Conservation (phyloP, 2,888 invertebrate species). For the Mesorhabditis spiculigera region DNA sequence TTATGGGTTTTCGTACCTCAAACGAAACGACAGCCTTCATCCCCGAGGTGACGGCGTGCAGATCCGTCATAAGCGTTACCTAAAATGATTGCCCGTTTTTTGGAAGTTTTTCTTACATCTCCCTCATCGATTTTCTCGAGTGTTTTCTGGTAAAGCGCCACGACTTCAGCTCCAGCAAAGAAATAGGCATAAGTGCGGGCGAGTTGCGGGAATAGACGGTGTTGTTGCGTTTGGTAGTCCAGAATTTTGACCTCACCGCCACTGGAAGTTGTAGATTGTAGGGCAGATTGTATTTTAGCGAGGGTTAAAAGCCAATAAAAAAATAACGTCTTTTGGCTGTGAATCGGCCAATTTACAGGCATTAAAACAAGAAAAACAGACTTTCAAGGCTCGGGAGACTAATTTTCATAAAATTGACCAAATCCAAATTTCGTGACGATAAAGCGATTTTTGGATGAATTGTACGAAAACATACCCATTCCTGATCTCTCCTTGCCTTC, state of each 20-base stretch:
- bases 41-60: slow-evolving; percentile 87
- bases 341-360: neutral
- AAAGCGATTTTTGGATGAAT: neutral
- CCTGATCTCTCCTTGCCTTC: slow-evolving; percentile 82
- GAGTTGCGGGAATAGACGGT: slow-evolving; percentile 77
- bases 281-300: too few relatives aligned
- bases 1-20: slow-evolving; percentile 62
- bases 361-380: too few relatives aligned
- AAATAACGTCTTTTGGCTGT: too few relatives aligned
- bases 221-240: slow-evolving; percentile 89
- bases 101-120: too few relatives aligned
- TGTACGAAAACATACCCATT: slow-evolving; percentile 67
- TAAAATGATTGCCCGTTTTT: too few relatives aligned
- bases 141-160: slow-evolving; percentile 23
- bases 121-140: slow-evolving; percentile 20
- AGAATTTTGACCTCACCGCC: slow-evolving; percentile 83
- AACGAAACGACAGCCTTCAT: slow-evolving; percentile 82
- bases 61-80: slow-evolving; percentile 63
- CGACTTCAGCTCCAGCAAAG: slow-evolving; percentile 61
- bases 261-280: slow-evolving; percentile 61
- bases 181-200: slow-evolving; percentile 76
- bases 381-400: too few relatives aligned
- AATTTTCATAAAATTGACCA: too few relatives aligned
- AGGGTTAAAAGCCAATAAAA: too few relatives aligned
- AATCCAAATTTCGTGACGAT: too few relatives aligned